Base-by-base conservation (phyloP, 2,888 invertebrate genomes). In the Muschampia staudingeri region DNA sequence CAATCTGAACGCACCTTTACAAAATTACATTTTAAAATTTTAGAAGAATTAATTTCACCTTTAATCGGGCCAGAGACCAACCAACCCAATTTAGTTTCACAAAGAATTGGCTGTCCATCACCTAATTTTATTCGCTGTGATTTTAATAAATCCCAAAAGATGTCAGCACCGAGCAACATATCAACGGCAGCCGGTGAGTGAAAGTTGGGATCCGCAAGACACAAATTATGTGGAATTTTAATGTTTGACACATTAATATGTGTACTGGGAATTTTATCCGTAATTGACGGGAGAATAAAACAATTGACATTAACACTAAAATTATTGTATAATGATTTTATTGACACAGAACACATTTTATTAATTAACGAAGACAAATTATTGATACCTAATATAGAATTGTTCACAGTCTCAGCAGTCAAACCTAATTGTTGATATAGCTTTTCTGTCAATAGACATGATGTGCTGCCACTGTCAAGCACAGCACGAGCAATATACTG, bases 401-500 rank as follows among this genome's bases (percentile, higher is more conserved):
- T 61, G 12, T 19, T 25, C 9, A 61, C 61, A 11, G 61, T 25
- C 25, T 25, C 25, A 61, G 25, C 61, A 25, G 61, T 25, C 61
- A 61, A 25, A 11, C 25, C 25, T 25, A 61, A 19, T 25, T 25
- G 25, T 0, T 12, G 11, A 25, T 61, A 61, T 25, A 61, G 25
- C 4, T 1, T 25, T 5, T 61, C 25, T 25, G 25, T 61, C 12
- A 61, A 1, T 11, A 61, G 25, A 25, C 61, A 61, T 25, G 61
- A 61, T 25, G 61, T 61, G 25, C 61, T 61, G 25, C 61, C 61
- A 25, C 61, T 61, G 61, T 61, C 61, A 11, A 61, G 25, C 61
- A 61, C 25, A 5, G 61, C 61, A 61, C 61, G 61, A 61, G 61
- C 61, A 61, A 61, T 61, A 56, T 56, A 9, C 56, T 56, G 56